A percentile compares a stretch with the other conserved stretches of the same genome.
phyloP scores from a whole-genome alignment of 1,140 invertebrate genomes.

The Temnothorax curvispinosus region DNA sequence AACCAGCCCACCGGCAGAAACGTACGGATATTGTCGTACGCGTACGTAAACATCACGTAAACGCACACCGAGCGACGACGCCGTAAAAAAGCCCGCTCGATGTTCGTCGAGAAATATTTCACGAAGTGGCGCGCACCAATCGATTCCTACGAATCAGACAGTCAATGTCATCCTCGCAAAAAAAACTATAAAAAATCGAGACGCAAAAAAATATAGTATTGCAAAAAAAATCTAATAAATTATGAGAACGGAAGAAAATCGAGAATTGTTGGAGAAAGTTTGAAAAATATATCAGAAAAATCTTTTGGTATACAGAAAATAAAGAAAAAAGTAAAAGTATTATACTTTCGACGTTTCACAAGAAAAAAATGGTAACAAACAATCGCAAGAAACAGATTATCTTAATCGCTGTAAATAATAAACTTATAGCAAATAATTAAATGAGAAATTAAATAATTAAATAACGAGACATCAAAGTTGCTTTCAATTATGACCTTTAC shows the following conservation, averaged over 20 bases:
- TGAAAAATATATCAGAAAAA: background rate
- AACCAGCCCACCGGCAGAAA: slow-evolving; percentile 14
- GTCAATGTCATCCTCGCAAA: background rate
- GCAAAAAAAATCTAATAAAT: background rate
- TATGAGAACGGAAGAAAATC: background rate
- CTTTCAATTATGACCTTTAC: slow-evolving; percentile 1
- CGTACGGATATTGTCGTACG: slow-evolving; percentile 29
- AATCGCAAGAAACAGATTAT: background rate
- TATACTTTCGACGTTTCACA: background rate
- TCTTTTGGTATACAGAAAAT: background rate
- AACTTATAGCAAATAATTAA: background rate
- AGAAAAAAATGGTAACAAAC: background rate
- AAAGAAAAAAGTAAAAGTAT: background rate
- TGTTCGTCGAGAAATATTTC: slow-evolving; percentile 57
- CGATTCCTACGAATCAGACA: background rate
- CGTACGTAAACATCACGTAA: slow-evolving; percentile 6
- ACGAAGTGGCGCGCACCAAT: background rate
- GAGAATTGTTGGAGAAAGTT: background rate
- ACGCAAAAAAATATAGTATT: background rate
- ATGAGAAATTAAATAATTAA: slow-evolving; percentile 3
- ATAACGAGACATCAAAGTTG: background rate
- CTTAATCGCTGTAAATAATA: background rate
- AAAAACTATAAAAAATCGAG: background rate
- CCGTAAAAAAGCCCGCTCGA: slow-evolving; percentile 14
- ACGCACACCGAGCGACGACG: background rate